phyloP scores from a whole-genome alignment of 2,797 vertebrate genomes.

The Ctenopoma kingsleyae region DNA sequence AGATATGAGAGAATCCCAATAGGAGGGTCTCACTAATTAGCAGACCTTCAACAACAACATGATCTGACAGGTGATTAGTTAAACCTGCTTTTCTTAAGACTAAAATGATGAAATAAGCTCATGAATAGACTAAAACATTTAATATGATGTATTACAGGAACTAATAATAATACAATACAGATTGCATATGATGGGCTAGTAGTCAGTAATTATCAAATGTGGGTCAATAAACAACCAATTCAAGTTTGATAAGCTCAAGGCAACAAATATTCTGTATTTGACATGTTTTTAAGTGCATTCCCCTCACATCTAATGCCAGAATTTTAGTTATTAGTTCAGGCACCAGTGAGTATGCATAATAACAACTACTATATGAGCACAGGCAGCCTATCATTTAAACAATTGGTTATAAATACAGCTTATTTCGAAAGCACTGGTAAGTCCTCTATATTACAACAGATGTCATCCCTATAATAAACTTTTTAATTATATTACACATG shows the following conservation, averaged over 20 bases:
- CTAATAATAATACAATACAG: neutral
- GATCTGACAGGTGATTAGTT: neutral
- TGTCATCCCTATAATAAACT: slow-evolving; percentile 8
- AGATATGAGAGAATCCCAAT: neutral
- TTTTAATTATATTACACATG: neutral
- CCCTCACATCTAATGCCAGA: neutral
- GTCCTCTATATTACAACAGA: neutral
- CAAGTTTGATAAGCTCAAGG: slow-evolving; percentile 11
- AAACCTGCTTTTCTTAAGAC: neutral
- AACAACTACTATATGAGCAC: neutral
- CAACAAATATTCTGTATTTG: neutral
- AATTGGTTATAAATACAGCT: neutral
- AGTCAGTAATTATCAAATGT: neutral
- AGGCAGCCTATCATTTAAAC: neutral
- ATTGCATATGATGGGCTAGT: neutral
- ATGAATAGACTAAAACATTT: neutral
- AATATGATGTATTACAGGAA: neutral
- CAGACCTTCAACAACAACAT: neutral
- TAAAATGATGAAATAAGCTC: neutral
- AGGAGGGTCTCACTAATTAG: neutral
- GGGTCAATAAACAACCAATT: slow-evolving; percentile 13
- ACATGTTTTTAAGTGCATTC: neutral
- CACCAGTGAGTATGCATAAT: neutral
- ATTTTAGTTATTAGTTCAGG: neutral
- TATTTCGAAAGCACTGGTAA: neutral